These are phyloP conservation scores for Thereuonema tuberculata DNA, from an alignment of 1,140 invertebrate species.

Conservation along the genomic window DNA sequence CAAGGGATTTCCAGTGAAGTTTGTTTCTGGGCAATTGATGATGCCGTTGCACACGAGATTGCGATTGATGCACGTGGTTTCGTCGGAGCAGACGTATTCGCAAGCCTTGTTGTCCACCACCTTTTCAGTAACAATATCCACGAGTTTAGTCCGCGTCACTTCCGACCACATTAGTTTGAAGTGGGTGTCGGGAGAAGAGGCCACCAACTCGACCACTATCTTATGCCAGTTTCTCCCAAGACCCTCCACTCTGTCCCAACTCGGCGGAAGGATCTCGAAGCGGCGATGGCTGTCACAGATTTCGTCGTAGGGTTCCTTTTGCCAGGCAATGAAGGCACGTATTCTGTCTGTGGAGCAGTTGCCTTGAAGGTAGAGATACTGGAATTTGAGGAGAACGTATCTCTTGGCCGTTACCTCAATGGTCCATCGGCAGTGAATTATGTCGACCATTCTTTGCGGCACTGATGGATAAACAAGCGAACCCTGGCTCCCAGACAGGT, in stretches of 20 bases:
- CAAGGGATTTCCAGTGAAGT: conserved; percentile 4
- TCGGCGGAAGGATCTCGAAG: background rate
- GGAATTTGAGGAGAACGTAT: background rate
- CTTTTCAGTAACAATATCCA: conserved; percentile 24
- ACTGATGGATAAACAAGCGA: background rate
- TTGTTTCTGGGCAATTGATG: conserved; percentile 53
- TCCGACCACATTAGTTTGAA: conserved; percentile 82
- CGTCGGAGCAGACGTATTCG: conserved; percentile 60
- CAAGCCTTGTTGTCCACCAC: background rate
- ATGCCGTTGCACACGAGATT: conserved; percentile 71
- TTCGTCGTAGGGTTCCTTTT: conserved; percentile 1
- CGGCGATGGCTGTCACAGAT: background rate
- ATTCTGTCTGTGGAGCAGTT: conserved; percentile 1
- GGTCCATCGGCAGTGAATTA: conserved; percentile 3
- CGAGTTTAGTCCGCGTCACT: conserved; percentile 26
- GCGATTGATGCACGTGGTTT: conserved; percentile 61
- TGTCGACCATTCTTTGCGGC: background rate
- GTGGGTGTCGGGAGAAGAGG: conserved; percentile 43
- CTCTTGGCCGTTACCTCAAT: background rate
- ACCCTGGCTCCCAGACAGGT: background rate
- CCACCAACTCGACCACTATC: background rate
- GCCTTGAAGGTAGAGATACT: background rate
- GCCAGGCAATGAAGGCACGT: background rate
- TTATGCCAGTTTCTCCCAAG: background rate
- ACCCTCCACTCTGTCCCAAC: background rate